Evolutionary conservation across 2,888 invertebrate species (phyloP), one percentile per base, ranked within the genome.

Genomic region (Pollenia angustigena): DNA sequence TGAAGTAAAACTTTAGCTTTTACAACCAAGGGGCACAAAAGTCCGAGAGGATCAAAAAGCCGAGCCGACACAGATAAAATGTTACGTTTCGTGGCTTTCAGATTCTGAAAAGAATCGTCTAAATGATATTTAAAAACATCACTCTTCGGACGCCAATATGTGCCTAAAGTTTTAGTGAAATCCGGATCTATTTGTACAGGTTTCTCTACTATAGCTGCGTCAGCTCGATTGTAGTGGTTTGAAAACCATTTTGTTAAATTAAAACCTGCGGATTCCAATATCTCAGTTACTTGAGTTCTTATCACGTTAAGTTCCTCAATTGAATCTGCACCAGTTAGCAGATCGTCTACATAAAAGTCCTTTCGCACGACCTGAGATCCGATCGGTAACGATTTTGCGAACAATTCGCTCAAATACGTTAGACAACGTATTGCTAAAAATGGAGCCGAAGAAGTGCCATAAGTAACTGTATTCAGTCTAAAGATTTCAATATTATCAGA

Each of bases 321-420:
- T 11, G 42, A 40, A 46, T 74, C 74, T 11, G 60, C 74, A 58
- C 60, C 74, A 44, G 58, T 74, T 10, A 74, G 18, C 16, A 74
- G n/a, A 46, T 74, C 74, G 18, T 74, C 74, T 3, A 74, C 74
- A 44, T 74, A 74, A 46, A 74, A 74, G 16, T 74, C 60, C n/a
- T 44, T 40, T 16, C 46, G 14, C 6, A 74, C 18, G 14, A 74
- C 23, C 11, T 46, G 10, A 46, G 46, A 46, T 11, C 10, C 46
- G 10, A 46, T 46, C 11, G 62, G 75, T 12, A 46, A 52, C 32
- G 58, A 46, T 23, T 60, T 23, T 46, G 7, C 32, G 66, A n/a
- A 48, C 8, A 9, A 14, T 14, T 54, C 52, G 44, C 56, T 56
- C 12, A 74, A n/a, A 40, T 40, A 44, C 7, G 12, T 52, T n/a